A percentile compares a stretch with the other conserved stretches of the same genome.
phyloP scores from a whole-genome alignment of 2,797 vertebrate genomes.

The Chelon labrosus region DNA sequence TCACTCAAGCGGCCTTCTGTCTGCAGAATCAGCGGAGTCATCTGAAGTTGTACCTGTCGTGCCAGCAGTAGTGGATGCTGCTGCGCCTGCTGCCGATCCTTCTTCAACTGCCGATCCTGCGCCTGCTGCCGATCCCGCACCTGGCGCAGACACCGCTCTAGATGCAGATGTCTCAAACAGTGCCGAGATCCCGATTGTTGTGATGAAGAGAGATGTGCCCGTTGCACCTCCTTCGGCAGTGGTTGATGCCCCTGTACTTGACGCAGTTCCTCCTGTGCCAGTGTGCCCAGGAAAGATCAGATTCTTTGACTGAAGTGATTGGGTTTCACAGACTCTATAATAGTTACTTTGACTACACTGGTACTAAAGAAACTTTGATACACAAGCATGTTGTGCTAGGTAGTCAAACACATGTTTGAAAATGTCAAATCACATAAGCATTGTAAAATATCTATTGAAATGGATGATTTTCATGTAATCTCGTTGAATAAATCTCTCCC shows the following conservation, averaged over 20 bases:
- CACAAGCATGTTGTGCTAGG: conserved; percentile 5
- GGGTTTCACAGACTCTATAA: conserved; percentile 34
- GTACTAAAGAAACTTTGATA: conserved; percentile 9
- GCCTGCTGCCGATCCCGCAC: not conserved
- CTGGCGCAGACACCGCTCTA: not conserved
- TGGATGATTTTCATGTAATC: conserved; percentile 33
- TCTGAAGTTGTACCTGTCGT: conserved; percentile 50
- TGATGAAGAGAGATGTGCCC: conserved; percentile 68
- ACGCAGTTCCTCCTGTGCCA: conserved; percentile 19
- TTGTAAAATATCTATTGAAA: not conserved
- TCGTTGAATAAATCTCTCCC: conserved; percentile 50
- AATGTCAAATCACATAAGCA: not conserved
- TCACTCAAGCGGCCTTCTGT: conserved; percentile 60
- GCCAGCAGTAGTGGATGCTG: not conserved
- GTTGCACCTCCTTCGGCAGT: not conserved
- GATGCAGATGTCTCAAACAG: conserved; percentile 27
- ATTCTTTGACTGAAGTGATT: conserved; percentile 68
- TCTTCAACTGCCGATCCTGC: not conserved
- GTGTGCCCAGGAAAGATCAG: conserved; percentile 80
- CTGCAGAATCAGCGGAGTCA: conserved; percentile 67
- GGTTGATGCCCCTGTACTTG: not conserved
- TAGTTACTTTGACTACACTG: conserved; percentile 18
- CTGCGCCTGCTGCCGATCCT: not conserved
- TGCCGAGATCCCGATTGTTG: fast-evolving
- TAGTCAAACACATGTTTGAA: not conserved